Percentiles rank a stretch among this genome's conserved stretches.
Conservation (phyloP, 2,797 vertebrate genomes). For the Urophycis tenuis region DNA sequence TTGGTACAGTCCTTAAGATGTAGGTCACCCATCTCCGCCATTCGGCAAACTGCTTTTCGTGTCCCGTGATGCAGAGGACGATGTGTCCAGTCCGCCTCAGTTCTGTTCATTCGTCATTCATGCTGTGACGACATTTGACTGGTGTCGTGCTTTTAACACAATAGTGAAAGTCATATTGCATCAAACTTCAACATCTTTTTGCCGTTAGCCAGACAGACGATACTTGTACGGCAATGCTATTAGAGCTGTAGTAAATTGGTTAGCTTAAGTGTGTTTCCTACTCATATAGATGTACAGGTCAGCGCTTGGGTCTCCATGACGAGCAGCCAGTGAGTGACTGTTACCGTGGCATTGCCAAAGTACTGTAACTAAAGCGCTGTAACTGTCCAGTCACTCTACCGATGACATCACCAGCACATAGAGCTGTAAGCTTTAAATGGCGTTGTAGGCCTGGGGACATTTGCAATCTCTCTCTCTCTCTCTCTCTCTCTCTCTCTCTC, state of each 20-base stretch:
- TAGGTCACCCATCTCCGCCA: neutral
- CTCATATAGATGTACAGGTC: neutral
- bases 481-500: no score
- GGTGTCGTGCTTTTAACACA: neutral
- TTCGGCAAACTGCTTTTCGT: neutral
- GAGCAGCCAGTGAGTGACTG: neutral
- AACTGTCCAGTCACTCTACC: neutral
- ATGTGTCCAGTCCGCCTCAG: neutral
- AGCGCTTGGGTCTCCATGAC: neutral
- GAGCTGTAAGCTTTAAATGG: neutral
- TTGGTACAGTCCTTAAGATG: neutral
- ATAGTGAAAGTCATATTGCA: neutral
- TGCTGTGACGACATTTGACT: neutral
- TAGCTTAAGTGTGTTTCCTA: neutral
- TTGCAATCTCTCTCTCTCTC: no score
- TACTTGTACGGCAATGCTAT: neutral
- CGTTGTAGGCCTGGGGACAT: neutral
- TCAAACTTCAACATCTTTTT: neutral
- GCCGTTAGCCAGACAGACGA: neutral
- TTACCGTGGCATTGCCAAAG: neutral
- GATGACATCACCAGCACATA: neutral
- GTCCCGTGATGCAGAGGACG: neutral
- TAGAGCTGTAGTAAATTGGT: neutral
- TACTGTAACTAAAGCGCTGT: neutral
- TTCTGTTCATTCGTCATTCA: neutral